Conservation (phyloP, 2,888 invertebrate genomes). For the Chirona hameri region DNA sequence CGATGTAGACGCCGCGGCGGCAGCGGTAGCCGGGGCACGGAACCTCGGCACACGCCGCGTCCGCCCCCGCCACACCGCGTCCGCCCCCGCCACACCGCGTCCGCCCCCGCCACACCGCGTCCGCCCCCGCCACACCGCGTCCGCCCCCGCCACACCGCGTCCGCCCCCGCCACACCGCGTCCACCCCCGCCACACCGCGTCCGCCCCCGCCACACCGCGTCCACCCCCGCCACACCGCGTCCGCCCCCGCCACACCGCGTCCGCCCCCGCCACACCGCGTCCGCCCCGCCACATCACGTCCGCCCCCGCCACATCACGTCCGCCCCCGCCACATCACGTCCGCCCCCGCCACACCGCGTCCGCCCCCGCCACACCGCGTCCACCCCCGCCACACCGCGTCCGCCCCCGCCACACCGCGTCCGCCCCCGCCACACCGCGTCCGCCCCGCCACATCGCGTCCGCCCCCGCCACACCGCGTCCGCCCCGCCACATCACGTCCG, state of each 20-base stretch:
- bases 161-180: background rate
- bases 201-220: background rate
- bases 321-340: no score
- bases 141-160: background rate
- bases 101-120: background rate
- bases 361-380: background rate
- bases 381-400: background rate
- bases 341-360: no score
- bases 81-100: background rate
- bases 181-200: background rate
- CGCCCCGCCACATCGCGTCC: background rate
- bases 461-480: background rate
- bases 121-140: background rate
- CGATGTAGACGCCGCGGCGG: no score
- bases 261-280: background rate
- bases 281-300: background rate
- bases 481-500: background rate
- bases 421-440: background rate
- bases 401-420: background rate
- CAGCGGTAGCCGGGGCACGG: no score
- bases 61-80: background rate
- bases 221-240: background rate
- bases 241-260: background rate
- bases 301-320: background rate
- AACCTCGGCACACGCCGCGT: background rate